phyloP scores from a whole-genome alignment of 2,113 vertebrate species.

The Petaurus breviceps region DNA sequence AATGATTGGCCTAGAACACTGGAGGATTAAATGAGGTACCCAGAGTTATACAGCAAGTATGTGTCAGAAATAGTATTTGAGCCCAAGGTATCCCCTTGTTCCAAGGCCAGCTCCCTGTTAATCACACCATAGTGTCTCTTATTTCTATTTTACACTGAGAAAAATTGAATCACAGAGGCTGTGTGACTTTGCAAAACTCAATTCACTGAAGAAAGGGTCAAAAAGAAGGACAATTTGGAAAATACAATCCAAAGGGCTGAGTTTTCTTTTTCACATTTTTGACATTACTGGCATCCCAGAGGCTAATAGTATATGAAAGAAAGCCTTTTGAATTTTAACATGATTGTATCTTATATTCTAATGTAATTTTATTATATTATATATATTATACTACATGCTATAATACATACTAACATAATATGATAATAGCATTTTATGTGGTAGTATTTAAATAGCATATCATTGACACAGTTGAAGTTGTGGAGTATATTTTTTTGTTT shows the following conservation, averaged over 20 bases:
- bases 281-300: conserved; percentile 76
- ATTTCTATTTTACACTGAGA: neutral
- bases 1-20: neutral
- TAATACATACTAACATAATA: too few species aligned
- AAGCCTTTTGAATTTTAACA: conserved; percentile 57
- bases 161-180: neutral
- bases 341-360: neutral
- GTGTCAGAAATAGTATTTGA: neutral
- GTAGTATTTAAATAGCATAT: neutral
- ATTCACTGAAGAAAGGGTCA: neutral
- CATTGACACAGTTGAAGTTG: neutral
- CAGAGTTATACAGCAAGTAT: neutral
- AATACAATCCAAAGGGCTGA: neutral
- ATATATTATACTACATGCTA: too few species aligned
- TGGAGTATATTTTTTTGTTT: neutral
- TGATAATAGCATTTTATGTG: neutral
- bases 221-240: neutral
- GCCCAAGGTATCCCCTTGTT: neutral
- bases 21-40: neutral
- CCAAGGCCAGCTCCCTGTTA: neutral
- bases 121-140: neutral
- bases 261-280: conserved; percentile 60
- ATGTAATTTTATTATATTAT: neutral
- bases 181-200: neutral
- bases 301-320: conserved; percentile 67